Evolutionary conservation across 2,113 vertebrate species (phyloP).

Genomic region (Pollachius pollachius): DNA sequence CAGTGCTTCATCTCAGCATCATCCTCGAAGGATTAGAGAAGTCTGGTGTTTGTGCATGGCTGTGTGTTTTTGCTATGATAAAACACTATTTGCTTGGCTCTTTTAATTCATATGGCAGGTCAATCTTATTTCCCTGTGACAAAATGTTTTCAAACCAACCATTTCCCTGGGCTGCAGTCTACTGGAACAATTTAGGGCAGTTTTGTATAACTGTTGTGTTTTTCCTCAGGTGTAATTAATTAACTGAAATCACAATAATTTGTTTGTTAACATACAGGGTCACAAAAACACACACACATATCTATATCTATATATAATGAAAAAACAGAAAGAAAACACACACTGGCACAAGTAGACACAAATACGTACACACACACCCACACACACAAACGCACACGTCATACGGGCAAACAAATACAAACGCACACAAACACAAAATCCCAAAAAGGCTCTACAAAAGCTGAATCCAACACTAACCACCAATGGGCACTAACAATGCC

Average conservation of each 20-base stretch:
- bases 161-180: background rate
- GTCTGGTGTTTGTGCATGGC: too few relatives aligned
- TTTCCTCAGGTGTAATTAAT: background rate
- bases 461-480: background rate
- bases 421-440: constrained; percentile 3
- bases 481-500: background rate
- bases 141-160: background rate
- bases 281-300: background rate
- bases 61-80: background rate
- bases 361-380: too few relatives aligned
- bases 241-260: background rate
- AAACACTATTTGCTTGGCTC: background rate
- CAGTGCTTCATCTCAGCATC: too few relatives aligned
- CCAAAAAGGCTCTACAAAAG: background rate
- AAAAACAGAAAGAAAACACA: background rate
- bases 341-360: too few relatives aligned
- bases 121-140: background rate
- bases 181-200: background rate
- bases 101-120: background rate
- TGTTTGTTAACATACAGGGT: background rate
- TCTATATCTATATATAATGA: background rate
- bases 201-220: background rate
- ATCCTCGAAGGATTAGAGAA: too few relatives aligned
- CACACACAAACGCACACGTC: background rate
- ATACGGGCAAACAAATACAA: constrained; percentile 15